A percentile compares a stretch with the other conserved stretches of the same genome.
Evolutionary conservation across 2,888 invertebrate species (phyloP).

Genomic region (Polyommatus icarus): DNA sequence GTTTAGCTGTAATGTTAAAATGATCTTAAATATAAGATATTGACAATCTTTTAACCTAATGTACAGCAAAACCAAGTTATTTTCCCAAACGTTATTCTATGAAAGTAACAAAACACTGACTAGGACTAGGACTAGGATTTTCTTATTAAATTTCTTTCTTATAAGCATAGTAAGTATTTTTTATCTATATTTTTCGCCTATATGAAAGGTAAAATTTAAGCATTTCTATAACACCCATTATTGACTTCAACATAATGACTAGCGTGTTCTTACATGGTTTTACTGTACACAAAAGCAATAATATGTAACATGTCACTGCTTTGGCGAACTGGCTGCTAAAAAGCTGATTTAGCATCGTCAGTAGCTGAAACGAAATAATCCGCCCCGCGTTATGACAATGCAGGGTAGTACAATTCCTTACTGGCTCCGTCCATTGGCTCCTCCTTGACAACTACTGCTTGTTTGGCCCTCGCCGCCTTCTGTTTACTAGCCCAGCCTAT

Average conservation of each 20-base stretch:
- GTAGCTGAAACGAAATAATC: slow-evolving; percentile 45
- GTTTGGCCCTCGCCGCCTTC: slow-evolving; percentile 54
- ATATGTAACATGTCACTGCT: background rate
- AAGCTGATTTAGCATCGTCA: slow-evolving; percentile 45
- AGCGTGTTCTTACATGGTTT: background rate
- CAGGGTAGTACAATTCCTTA: slow-evolving; percentile 40
- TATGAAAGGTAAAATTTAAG: too few relatives aligned
- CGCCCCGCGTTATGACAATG: slow-evolving; percentile 41
- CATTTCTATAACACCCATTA: too few relatives aligned
- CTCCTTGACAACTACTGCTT: slow-evolving; percentile 62
- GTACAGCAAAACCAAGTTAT: background rate
- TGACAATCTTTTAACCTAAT: background rate
- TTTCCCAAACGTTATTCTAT: too few relatives aligned
- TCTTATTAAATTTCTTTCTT: too few relatives aligned
- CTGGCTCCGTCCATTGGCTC: slow-evolving; percentile 59
- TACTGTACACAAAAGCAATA: background rate
- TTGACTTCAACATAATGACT: background rate
- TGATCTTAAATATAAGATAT: background rate
- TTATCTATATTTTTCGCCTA: too few relatives aligned
- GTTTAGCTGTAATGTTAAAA: background rate
- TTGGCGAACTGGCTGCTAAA: background rate
- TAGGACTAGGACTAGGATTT: too few relatives aligned
- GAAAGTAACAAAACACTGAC: too few relatives aligned
- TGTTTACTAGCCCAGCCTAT: slow-evolving; percentile 50
- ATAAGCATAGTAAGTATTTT: too few relatives aligned